Percentiles rank a stretch among this genome's conserved stretches.
Evolutionary conservation across 1,140 invertebrate genomes (phyloP).

Genomic region (Diuraphis noxia): DNA sequence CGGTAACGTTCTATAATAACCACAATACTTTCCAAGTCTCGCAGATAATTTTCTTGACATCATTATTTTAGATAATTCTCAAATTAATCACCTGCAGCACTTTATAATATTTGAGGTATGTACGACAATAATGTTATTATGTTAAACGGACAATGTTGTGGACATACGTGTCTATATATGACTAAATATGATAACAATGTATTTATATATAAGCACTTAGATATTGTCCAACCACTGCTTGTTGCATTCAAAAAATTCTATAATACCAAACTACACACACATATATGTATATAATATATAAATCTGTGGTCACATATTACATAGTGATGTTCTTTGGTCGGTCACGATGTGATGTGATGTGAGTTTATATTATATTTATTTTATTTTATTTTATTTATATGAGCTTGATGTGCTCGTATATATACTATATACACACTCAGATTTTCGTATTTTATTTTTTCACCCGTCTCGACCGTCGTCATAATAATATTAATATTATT

Average conservation of each 20-base stretch:
- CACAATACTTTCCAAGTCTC: neutral
- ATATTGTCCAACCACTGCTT: neutral
- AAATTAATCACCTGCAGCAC: too few relatives aligned
- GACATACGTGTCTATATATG: too few relatives aligned
- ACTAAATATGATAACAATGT: too few relatives aligned
- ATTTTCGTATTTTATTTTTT: neutral
- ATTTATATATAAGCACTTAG: neutral
- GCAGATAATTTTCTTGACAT: neutral
- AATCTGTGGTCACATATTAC: neutral
- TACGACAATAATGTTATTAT: too few relatives aligned
- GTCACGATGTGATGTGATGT: neutral
- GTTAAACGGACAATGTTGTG: too few relatives aligned
- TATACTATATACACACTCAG: too few relatives aligned
- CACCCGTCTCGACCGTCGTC: neutral
- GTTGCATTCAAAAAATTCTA: neutral
- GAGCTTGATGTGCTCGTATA: neutral
- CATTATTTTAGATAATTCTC: neutral
- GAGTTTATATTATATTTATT: too few relatives aligned
- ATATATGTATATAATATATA: neutral
- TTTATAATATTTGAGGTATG: too few relatives aligned
- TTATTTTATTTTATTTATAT: too few relatives aligned
- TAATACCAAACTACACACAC: neutral
- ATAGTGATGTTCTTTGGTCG: neutral
- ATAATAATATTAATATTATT: conserved; percentile 14
- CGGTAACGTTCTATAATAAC: neutral